Base-by-base conservation (phyloP, 2,113 vertebrate genomes). In the Emydura subglobosa region DNA sequence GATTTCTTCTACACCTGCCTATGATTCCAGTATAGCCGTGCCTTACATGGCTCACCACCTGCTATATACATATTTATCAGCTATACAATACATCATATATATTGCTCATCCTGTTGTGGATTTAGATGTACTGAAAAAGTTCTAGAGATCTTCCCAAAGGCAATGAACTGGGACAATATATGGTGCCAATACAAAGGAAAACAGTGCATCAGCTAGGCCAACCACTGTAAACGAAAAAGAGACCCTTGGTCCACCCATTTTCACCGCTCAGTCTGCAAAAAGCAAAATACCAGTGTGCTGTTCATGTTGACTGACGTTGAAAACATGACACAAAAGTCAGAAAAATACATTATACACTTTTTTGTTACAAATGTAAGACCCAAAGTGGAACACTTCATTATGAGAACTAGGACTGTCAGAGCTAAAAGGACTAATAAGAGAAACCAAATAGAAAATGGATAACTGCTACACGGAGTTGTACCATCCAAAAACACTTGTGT, bases 61-160 rank as follows among this genome's bases (percentile, higher is more conserved):
- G 27, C 82, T 76, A 3, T 5, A 50, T 0, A 9, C 6, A 10
- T 3, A 49, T 44, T 78, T 59, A 0, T 68, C 84, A 1, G 0
- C 11, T 31, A n/a, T 31, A 79, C 10, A 39, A 74, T 1, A 27
- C 42, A 17, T 5, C 65, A 13, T 17, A n/a, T 0, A 11, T 47
- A 51, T 61, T 80, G 42, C 47, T 31, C 34, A 21, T 44, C 61
- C 19, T n/a, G 29, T 9, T 39, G 21, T 65, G 79, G 25, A 19
- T 80, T 87, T 12, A 0, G 1, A 24, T 44, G 90, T 68, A 78
- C 0, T 0, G 51, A 34, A 1, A 84, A 55, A 29, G 39, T 47
- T 80, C 49, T 44, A 27, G 44, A 47, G 44, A 29, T 79, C 76
- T 79, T 5, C 44, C 47, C 25, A 44, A 39, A 79, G 42, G 42